Base-by-base conservation (phyloP, 2,113 vertebrate species). In the Ariopsis seemanni region DNA sequence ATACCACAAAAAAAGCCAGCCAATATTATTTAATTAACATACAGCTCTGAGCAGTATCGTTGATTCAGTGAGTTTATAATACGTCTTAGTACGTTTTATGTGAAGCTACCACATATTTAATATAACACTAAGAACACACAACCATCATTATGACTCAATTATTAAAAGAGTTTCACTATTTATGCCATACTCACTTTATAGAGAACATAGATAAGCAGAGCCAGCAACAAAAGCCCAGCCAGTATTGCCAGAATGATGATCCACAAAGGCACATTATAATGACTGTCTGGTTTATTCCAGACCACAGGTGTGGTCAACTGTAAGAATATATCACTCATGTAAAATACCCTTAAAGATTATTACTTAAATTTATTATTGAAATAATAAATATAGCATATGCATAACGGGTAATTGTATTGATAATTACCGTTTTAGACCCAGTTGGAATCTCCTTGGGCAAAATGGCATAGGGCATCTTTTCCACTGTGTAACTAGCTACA, bases 241-340 rank as follows among this genome's bases (percentile, higher is more conserved):
- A 98, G 93, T 87, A 98, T 95, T 85, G 97, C 96, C 85, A 98
- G 91, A 87, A 98, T 96, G 83, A 98, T 97, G 88, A 98, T 97
- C 97, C 97, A 98, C 63, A 97, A 91, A 0, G 97, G 97, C 78
- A 97, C 96, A 0, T 95, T 93, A 17, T 96, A 95, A 88, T 95
- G 95, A 11, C 95, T 95, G 67, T 97, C 96, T 0, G 96, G 95
- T 87, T 97, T 98, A 89, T 94, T 96, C 97, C 97, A 98, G 53
- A 97, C 94, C 87, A 98, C 91, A 0, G 94, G 92, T 0, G 96
- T 98, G 91, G 95, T 94, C 91, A 97, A 95, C 97, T 98, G 89
- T 48, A 62, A 62, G 8, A 62, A 25, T 17, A 81, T 5, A 82
- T 62, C 18, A 48, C 18, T 81, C 9, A 42, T 22, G 58, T 12